These are phyloP conservation scores for Paratilapia polleni DNA, from an alignment of 2,113 vertebrate genomes.

Conservation along the genomic window DNA sequence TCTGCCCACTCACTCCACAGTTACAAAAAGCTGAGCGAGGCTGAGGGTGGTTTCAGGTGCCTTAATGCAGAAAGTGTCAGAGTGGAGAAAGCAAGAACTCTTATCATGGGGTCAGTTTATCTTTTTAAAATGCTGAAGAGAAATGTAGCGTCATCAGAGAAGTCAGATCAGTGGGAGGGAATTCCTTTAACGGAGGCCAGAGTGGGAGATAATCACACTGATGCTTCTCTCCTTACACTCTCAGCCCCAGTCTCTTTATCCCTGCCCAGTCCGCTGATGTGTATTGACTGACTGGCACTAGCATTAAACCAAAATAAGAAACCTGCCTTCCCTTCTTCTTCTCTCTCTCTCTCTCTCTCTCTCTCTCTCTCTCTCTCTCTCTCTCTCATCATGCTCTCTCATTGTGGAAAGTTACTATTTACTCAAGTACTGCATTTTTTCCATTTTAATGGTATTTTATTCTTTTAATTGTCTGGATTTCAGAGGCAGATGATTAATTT, in stretches of 20 bases:
- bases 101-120: constrained; percentile 45
- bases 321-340: not conserved
- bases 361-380: not conserved
- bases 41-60: constrained; percentile 41
- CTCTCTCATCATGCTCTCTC: not conserved
- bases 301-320: constrained; percentile 33
- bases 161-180: constrained; percentile 42
- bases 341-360: not conserved
- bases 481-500: too few species aligned
- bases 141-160: constrained; percentile 30
- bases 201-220: constrained; percentile 54
- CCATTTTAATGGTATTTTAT: too few species aligned
- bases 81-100: constrained; percentile 23
- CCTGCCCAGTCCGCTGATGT: constrained; percentile 8
- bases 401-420: not conserved
- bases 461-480: too few species aligned
- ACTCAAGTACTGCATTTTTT: not conserved
- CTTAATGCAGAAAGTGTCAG: constrained; percentile 37
- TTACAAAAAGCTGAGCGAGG: constrained; percentile 16
- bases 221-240: constrained; percentile 58
- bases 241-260: not conserved
- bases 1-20: constrained; percentile 36
- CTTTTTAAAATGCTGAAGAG: constrained; percentile 50
- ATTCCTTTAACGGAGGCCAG: constrained; percentile 37
- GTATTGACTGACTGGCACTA: constrained; percentile 45